Conservation (phyloP, 2,888 invertebrate genomes). For the Sphaeridia pumilis region DNA sequence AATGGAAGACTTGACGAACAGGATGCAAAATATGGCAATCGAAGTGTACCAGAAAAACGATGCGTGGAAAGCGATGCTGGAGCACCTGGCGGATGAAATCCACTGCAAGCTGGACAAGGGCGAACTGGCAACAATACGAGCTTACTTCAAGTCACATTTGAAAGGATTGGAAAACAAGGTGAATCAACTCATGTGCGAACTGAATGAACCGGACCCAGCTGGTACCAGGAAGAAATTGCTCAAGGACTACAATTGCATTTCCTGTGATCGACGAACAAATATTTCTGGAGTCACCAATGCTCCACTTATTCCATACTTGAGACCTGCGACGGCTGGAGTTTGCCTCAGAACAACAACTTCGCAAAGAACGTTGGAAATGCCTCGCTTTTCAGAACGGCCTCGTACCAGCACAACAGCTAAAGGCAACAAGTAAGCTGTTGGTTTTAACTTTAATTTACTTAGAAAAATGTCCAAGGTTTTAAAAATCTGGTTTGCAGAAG, state of each 20-base stretch:
- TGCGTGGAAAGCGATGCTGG: conserved; percentile 29
- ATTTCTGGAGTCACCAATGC: conserved; percentile 30
- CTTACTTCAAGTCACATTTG: conserved; percentile 32
- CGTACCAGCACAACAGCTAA: no score
- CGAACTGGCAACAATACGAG: conserved; percentile 29
- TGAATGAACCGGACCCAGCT: conserved; percentile 35
- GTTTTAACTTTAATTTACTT: no score
- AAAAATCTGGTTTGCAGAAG: no score
- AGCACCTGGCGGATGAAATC: conserved; percentile 27
- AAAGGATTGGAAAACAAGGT: conserved; percentile 28
- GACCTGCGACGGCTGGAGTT: conserved; percentile 25
- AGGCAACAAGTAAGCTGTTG: no score
- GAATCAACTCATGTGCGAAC: conserved; percentile 13
- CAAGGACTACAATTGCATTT: conserved; percentile 31
- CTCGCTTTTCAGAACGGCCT: no score
- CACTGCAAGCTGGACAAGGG: conserved; percentile 29
- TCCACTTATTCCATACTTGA: conserved; percentile 19
- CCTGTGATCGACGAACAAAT: conserved; percentile 28
- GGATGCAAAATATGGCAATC: conserved; percentile 29
- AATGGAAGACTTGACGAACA: conserved; percentile 26
- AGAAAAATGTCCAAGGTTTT: no score
- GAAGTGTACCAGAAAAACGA: conserved; percentile 33
- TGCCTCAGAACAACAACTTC: conserved; percentile 26
- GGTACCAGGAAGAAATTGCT: conserved; percentile 33
- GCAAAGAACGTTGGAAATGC: conserved; percentile 27